Evolutionary conservation across 2,113 vertebrate genomes (phyloP).

Genomic region (Poeciliopsis prolifica): DNA sequence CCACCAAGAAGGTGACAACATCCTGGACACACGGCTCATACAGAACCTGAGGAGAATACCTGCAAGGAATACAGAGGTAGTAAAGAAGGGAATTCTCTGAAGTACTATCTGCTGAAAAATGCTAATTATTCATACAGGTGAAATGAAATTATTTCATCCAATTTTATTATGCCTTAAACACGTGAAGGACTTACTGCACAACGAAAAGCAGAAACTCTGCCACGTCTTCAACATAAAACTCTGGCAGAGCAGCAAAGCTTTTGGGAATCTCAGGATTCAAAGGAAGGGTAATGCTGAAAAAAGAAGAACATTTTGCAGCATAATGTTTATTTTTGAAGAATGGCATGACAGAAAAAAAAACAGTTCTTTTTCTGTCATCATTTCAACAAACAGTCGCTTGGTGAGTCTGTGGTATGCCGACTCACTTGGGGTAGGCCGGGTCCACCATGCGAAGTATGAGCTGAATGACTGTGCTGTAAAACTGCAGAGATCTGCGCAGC

Average conservation of each 20-base stretch:
- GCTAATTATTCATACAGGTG: too few relatives aligned
- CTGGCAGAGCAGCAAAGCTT: constrained; percentile 95
- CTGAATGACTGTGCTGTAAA: constrained; percentile 98
- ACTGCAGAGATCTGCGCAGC: constrained; percentile 94
- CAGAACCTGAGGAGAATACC: constrained; percentile 98
- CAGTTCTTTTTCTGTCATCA: background rate
- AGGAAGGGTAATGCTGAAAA: constrained; percentile 88
- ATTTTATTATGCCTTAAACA: background rate
- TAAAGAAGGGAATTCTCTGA: background rate
- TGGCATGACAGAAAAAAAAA: background rate
- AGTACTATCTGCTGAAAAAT: background rate
- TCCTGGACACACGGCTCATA: constrained; percentile 98
- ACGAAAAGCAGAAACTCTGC: constrained; percentile 99
- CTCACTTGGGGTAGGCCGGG: constrained; percentile 94
- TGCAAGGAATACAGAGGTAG: constrained; percentile 51
- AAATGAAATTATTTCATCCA: background rate
- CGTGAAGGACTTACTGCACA: constrained; percentile 91
- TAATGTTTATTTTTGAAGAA: background rate
- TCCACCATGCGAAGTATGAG: constrained; percentile 95
- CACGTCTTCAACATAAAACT: constrained; percentile 99
- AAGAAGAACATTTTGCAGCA: background rate
- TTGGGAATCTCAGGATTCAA: constrained; percentile 94
- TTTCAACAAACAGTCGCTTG: background rate
- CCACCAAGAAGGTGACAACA: constrained; percentile 95
- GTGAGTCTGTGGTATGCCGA: constrained; percentile 18